These are phyloP conservation scores for Calliphora vicina DNA, from an alignment of 1,140 invertebrate species.

Conservation along the genomic window DNA sequence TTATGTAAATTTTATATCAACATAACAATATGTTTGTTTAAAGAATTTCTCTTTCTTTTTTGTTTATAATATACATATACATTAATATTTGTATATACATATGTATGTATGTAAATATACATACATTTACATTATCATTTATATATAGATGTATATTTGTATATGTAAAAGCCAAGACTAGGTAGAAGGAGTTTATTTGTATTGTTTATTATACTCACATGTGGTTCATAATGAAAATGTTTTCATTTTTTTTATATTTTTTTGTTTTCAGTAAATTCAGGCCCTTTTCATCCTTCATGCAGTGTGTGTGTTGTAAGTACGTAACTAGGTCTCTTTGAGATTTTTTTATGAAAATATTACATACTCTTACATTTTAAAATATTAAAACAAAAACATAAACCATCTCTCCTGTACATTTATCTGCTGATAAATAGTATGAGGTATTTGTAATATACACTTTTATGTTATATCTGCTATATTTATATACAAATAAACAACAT, in stretches of 20 bases:
- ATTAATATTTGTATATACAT: background rate
- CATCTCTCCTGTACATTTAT: too few relatives aligned
- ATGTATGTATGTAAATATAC: background rate
- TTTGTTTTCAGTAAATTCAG: background rate
- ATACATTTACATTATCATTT: background rate
- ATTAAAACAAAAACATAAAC: too few relatives aligned
- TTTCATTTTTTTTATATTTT: background rate
- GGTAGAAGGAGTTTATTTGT: background rate
- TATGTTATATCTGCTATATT: too few relatives aligned
- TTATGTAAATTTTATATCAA: constrained; percentile 14
- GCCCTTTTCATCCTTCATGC: too few relatives aligned
- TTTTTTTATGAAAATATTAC: too few relatives aligned
- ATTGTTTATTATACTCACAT: background rate
- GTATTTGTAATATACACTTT: too few relatives aligned
- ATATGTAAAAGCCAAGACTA: background rate
- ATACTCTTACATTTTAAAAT: too few relatives aligned
- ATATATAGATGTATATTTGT: background rate
- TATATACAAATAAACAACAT: too few relatives aligned
- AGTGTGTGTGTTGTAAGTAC: too few relatives aligned
- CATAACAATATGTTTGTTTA: constrained; percentile 17
- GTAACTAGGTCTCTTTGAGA: too few relatives aligned
- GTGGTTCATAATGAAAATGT: background rate
- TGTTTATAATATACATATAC: background rate
- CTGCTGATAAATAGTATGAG: too few relatives aligned
- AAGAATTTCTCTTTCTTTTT: background rate